Evolutionary conservation across 2,113 vertebrate genomes (phyloP).

Genomic region (Indicator maculatus): DNA sequence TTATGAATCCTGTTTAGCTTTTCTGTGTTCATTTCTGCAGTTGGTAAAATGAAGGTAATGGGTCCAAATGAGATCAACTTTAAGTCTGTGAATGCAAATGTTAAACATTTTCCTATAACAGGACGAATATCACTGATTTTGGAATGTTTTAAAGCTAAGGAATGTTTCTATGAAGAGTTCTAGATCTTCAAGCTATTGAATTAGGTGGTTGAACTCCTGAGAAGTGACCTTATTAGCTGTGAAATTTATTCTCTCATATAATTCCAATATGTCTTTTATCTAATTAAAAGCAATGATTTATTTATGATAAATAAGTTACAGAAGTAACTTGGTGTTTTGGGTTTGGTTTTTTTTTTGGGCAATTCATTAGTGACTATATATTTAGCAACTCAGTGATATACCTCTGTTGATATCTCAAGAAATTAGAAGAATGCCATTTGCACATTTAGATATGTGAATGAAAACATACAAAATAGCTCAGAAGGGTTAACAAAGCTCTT

Average conservation of each 20-base stretch:
- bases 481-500: neutral
- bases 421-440: neutral
- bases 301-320: neutral
- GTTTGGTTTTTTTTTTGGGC: no score
- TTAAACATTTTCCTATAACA: neutral
- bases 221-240: neutral
- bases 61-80: neutral
- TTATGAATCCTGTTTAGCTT: neutral
- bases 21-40: neutral
- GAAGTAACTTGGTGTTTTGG: neutral
- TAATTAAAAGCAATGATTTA: neutral
- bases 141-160: neutral
- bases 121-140: neutral
- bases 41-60: neutral
- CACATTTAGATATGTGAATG: neutral
- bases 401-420: neutral
- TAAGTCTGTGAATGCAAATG: neutral
- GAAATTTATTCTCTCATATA: neutral
- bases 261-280: neutral
- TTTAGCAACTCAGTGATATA: neutral
- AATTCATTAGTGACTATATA: neutral
- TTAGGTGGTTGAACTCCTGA: neutral
- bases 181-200: neutral
- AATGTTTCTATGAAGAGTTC: neutral
- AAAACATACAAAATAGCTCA: neutral